Conservation (phyloP, 2,888 invertebrate species). For the Drosophila austrosaltans region DNA sequence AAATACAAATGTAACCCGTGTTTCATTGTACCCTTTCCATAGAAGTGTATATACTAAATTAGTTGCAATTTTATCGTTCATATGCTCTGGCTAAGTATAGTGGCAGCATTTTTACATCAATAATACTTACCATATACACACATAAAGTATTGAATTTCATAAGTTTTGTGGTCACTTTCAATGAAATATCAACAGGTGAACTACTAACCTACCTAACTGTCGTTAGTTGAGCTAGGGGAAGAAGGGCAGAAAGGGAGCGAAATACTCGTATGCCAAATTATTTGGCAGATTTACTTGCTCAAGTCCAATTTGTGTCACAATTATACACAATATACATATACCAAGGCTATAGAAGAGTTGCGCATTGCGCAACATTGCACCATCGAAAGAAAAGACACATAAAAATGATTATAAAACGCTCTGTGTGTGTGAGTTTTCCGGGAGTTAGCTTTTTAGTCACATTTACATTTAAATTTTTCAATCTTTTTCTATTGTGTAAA, state of each 20-base stretch:
- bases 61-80: constrained; percentile 2
- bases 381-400: constrained; percentile 8
- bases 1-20: no score
- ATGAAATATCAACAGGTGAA: constrained; percentile 60
- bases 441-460: constrained; percentile 52
- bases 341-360: background rate
- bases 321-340: background rate
- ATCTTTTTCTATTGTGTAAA: constrained; percentile 17
- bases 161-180: constrained; percentile 17
- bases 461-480: constrained; percentile 28
- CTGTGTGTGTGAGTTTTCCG: constrained; percentile 55
- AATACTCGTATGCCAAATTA: background rate
- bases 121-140: background rate
- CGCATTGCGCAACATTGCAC: constrained; percentile 2
- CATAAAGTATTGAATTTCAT: constrained; percentile 27
- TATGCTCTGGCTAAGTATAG: background rate
- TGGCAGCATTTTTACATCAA: background rate
- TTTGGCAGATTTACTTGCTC: constrained; percentile 11
- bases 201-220: constrained; percentile 61
- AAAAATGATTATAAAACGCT: constrained; percentile 40
- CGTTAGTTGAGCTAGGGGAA: background rate
- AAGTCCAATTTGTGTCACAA: constrained; percentile 10
- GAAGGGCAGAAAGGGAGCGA: background rate
- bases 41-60: background rate
- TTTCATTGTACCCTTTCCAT: no score